These are phyloP conservation scores for Delphinapterus leucas DNA, from an alignment of 2,113 vertebrate genomes.

Conservation along the genomic window DNA sequence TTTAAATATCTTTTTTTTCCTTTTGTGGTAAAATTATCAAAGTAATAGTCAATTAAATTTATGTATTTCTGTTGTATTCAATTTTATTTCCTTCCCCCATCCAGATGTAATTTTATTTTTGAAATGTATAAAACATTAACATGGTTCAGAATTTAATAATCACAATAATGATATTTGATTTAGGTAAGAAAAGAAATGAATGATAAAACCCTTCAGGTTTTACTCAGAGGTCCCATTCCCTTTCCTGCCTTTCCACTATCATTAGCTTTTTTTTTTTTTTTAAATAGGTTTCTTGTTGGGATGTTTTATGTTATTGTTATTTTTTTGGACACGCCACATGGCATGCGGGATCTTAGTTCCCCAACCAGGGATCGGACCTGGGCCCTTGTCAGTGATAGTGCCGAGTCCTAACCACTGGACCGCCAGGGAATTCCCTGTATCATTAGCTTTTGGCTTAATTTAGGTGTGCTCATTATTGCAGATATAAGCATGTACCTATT, in stretches of 20 bases:
- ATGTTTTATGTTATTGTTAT: not conserved
- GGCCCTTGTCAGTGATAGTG: not conserved
- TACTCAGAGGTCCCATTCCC: conserved; percentile 7
- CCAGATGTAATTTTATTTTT: conserved; percentile 35
- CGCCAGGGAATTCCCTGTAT: not conserved
- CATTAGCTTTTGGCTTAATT: conserved; percentile 16
- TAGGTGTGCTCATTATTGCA: not conserved
- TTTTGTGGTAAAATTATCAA: not conserved
- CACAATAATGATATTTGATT: conserved; percentile 19
- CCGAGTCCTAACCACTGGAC: too few relatives aligned
- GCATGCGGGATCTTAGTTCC: not conserved
- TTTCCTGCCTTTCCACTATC: not conserved
- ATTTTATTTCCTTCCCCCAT: conserved; percentile 28
- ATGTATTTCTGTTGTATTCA: not conserved
- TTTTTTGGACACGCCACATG: not conserved
- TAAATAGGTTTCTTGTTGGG: not conserved
- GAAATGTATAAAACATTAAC: conserved; percentile 20
- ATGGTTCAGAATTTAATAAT: conserved; percentile 12
- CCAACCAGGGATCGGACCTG: not conserved
- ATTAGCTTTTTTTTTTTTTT: not conserved
- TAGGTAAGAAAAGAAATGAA: not conserved
- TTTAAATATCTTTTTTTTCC: not conserved
- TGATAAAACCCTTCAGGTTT: conserved; percentile 13
- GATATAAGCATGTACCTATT: not conserved
- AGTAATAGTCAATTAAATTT: not conserved